Evolutionary conservation across 2,888 invertebrate genomes (phyloP).

Genomic region (Dichetophora obliterata): DNA sequence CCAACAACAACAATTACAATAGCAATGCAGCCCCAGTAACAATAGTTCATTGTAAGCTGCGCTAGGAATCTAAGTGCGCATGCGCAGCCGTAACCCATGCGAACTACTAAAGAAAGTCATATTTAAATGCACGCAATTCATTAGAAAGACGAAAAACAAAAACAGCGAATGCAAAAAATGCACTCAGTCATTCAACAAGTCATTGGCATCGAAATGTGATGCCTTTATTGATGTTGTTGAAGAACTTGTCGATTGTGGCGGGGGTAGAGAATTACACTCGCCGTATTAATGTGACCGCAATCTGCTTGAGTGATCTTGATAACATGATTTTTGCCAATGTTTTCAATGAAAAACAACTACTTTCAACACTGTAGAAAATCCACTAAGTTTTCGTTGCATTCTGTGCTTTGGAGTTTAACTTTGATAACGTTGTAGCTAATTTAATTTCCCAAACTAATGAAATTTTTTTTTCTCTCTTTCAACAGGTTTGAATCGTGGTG

Average conservation of each 20-base stretch:
- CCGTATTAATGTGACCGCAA: conserved; percentile 40
- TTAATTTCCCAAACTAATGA: background rate
- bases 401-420: background rate
- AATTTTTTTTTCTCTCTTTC: background rate
- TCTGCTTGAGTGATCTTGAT: conserved; percentile 6
- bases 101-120: conserved; percentile 1
- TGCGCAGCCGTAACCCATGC: conserved; percentile 3
- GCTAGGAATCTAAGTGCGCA: background rate
- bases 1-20: background rate
- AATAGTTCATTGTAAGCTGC: conserved; percentile 11
- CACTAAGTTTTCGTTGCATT: background rate
- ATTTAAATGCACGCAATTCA: conserved; percentile 38
- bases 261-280: no score
- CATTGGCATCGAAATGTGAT: conserved; percentile 9
- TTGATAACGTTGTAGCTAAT: background rate
- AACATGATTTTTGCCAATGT: background rate
- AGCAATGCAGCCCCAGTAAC: background rate
- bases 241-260: no score
- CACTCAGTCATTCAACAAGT: conserved; percentile 20
- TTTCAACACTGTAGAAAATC: background rate
- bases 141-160: background rate
- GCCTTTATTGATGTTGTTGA: no score
- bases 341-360: no score
- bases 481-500: conserved; percentile 79
- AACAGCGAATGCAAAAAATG: background rate